phyloP scores from a whole-genome alignment of 2,888 invertebrate genomes.

The Pherbina coryleti region DNA sequence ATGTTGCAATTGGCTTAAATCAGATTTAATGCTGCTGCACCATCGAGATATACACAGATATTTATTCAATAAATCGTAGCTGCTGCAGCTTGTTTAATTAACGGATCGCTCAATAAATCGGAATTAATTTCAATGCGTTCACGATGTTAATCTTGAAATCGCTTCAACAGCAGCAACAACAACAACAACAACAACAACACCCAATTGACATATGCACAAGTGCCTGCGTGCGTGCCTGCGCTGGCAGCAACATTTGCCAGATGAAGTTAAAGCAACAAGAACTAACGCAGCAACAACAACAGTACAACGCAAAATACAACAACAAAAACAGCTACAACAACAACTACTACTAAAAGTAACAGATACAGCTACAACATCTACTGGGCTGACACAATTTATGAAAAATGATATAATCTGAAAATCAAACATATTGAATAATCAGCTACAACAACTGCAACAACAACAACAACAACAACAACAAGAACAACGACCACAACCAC shows the following conservation, averaged over 20 bases:
- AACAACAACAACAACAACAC: slow-evolving; percentile 15
- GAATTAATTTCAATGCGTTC: slow-evolving; percentile 34
- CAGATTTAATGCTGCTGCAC: slow-evolving; percentile 18
- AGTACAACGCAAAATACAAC: not conserved
- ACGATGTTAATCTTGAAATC: slow-evolving; percentile 17
- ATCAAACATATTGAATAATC: slow-evolving; percentile 68
- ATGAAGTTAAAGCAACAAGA: slow-evolving; percentile 39
- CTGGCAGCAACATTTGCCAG: slow-evolving; percentile 13
- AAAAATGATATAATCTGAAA: slow-evolving; percentile 53
- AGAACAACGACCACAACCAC: not conserved
- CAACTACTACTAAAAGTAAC: slow-evolving; percentile 1
- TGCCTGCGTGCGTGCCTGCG: slow-evolving; percentile 41
- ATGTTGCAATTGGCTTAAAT: slow-evolving; percentile 9
- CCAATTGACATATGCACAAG: slow-evolving; percentile 40
- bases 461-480: slow-evolving; percentile 17
- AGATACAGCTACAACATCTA: slow-evolving; percentile 20
- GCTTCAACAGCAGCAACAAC: slow-evolving; percentile 3
- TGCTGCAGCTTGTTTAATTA: slow-evolving; percentile 35
- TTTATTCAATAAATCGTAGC: slow-evolving; percentile 12
- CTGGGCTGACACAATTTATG: slow-evolving; percentile 17
- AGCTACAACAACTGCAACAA: slow-evolving; percentile 45
- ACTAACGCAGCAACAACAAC: not conserved
- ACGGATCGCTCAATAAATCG: slow-evolving; percentile 34
- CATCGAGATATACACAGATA: not conserved
- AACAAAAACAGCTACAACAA: slow-evolving; percentile 10